Conservation (phyloP, 2,888 invertebrate species). For the Rotaria macrura region DNA sequence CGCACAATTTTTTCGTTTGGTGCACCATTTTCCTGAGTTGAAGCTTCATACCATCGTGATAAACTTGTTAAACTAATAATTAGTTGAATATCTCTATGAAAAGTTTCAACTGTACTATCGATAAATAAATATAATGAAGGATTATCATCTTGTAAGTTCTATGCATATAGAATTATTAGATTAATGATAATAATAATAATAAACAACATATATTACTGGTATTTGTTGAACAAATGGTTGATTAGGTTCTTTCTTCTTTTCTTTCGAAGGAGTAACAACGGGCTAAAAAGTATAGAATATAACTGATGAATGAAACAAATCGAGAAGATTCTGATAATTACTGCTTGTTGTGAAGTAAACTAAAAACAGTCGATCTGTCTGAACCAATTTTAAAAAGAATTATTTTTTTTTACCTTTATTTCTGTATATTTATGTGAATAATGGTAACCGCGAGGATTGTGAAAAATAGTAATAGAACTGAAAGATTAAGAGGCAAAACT, state of each 20-base stretch:
- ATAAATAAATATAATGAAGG: conserved; percentile 38
- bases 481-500: conserved; percentile 33
- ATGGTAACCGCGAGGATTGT: conserved; percentile 46
- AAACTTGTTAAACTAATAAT: conserved; percentile 46
- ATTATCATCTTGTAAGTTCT: conserved; percentile 34
- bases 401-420: conserved; percentile 39
- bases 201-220: background rate
- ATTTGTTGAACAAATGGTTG: background rate
- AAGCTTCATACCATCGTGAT: conserved; percentile 45
- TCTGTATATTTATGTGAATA: conserved; percentile 43
- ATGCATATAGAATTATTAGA: background rate
- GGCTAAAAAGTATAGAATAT: background rate
- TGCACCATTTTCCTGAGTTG: background rate
- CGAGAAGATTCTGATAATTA: background rate
- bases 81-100: conserved; percentile 45
- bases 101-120: conserved; percentile 38
- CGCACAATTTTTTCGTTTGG: background rate
- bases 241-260: conserved; percentile 31
- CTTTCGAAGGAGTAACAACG: background rate
- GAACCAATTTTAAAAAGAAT: too few species aligned
- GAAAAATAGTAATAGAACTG: conserved; percentile 47
- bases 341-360: background rate
- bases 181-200: background rate
- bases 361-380: background rate
- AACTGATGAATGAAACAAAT: background rate